Conservation (phyloP, 2,888 invertebrate species). For the Drosophila mimica region DNA sequence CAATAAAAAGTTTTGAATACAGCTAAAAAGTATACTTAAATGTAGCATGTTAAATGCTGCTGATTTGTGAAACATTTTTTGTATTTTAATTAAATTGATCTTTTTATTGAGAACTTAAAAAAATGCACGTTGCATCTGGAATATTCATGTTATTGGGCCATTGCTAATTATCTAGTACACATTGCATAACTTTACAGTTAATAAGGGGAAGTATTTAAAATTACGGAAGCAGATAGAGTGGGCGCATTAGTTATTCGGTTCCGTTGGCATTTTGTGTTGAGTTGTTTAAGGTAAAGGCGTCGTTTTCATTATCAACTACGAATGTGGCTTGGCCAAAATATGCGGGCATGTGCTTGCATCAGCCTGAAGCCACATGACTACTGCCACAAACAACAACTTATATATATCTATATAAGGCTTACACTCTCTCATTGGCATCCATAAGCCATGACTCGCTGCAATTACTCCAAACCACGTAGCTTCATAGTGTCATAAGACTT, state of each 20-base stretch:
- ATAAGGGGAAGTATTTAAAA: not conserved
- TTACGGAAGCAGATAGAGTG: conserved; percentile 42
- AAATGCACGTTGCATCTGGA: not conserved
- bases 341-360: conserved; percentile 63
- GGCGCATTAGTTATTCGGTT: conserved; percentile 62
- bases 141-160: not conserved
- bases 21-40: not conserved
- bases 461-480: conserved; percentile 75
- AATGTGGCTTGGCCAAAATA: conserved; percentile 64
- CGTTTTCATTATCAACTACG: conserved; percentile 71
- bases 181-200: not conserved
- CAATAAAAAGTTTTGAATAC: not conserved
- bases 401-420: conserved; percentile 16
- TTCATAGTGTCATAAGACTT: conserved; percentile 74
- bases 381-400: conserved; percentile 35
- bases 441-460: conserved; percentile 67
- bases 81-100: not conserved
- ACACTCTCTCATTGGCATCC: conserved; percentile 58
- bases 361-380: conserved; percentile 47
- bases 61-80: not conserved
- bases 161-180: not conserved
- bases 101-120: too few relatives aligned
- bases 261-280: conserved; percentile 3
- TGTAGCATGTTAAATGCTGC: not conserved
- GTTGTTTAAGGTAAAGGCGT: conserved; percentile 18